Conservation (phyloP, 1,140 invertebrate species). For the Batillaria attramentaria region DNA sequence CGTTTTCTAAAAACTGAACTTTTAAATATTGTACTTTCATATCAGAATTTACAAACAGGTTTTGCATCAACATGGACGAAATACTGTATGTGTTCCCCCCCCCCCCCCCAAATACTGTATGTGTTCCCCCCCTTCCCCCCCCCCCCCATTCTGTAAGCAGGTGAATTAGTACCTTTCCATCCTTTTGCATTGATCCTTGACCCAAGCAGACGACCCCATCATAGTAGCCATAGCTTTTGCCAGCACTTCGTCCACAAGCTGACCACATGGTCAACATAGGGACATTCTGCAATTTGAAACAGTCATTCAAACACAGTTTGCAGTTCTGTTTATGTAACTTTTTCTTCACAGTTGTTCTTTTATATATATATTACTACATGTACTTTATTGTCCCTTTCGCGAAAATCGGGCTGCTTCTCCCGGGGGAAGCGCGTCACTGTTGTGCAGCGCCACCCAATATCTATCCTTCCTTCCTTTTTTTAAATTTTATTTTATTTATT, state of each 20-base stretch:
- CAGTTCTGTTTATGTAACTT: too few species aligned
- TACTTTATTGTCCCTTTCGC: too few species aligned
- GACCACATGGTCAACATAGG: conserved; percentile 66
- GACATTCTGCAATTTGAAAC: conserved; percentile 43
- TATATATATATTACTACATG: too few species aligned
- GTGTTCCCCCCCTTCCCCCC: too few species aligned
- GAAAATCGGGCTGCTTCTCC: too few species aligned
- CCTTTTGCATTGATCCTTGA: conserved; percentile 42
- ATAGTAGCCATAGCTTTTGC: conserved; percentile 56
- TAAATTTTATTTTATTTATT: too few species aligned
- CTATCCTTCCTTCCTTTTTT: too few species aligned
- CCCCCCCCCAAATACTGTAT: too few species aligned
- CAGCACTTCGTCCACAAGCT: conserved; percentile 62
- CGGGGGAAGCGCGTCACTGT: too few species aligned
- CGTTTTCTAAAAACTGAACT: too few species aligned
- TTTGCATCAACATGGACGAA: background rate
- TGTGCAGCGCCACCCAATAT: too few species aligned
- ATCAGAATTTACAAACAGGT: background rate
- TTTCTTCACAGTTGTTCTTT: too few species aligned
- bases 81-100: background rate
- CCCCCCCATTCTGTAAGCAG: background rate
- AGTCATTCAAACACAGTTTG: conserved; percentile 17
- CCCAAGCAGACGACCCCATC: conserved; percentile 64
- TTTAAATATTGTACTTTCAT: background rate
- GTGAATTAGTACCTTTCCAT: conserved; percentile 56